phyloP scores from a whole-genome alignment of 2,113 vertebrate genomes.

The Clarias magur region DNA sequence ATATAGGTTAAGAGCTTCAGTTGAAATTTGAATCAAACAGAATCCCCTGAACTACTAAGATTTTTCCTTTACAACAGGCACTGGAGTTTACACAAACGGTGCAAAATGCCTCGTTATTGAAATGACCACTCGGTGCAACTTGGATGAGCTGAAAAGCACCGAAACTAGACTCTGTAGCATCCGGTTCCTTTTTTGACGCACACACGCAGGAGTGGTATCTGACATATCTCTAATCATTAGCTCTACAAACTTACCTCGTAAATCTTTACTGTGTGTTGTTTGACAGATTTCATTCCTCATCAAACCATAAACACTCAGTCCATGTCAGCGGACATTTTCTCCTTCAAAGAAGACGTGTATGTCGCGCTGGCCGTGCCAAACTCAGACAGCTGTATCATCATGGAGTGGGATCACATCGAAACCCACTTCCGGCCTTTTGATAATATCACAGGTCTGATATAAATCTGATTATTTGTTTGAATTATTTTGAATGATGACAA shows the following conservation, averaged over 20 bases:
- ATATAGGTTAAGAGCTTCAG: not conserved
- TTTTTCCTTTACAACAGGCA: not conserved
- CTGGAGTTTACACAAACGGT: not conserved
- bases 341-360: constrained; percentile 92
- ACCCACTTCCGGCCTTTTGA: constrained; percentile 96
- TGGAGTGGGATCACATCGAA: constrained; percentile 98
- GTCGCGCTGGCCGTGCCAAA: constrained; percentile 91
- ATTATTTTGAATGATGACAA: not conserved
- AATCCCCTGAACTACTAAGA: not conserved
- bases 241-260: not conserved
- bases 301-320: constrained; percentile 92
- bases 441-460: constrained; percentile 89
- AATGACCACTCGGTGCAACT: not conserved
- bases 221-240: not conserved
- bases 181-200: not conserved
- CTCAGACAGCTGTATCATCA: constrained; percentile 94
- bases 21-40: not conserved
- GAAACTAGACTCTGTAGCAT: not conserved
- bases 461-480: not conserved
- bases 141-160: not conserved
- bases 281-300: constrained; percentile 91
- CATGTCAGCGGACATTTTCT: constrained; percentile 92
- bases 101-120: not conserved
- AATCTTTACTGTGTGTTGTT: constrained; percentile 15
- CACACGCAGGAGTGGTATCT: not conserved